phyloP scores from a whole-genome alignment of 2,888 invertebrate species.

The Hartigia nigra region DNA sequence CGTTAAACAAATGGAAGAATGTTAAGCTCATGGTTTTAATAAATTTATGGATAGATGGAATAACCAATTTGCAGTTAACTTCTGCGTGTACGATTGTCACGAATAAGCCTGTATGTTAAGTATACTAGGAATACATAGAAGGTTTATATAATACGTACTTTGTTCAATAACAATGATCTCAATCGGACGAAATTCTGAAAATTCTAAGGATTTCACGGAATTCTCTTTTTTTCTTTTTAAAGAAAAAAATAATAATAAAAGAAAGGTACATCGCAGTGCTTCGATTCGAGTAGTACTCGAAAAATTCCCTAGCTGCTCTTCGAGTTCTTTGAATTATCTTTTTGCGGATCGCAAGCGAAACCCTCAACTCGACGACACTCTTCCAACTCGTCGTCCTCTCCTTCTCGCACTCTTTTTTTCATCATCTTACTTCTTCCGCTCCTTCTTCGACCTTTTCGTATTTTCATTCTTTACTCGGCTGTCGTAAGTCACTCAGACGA shows the following conservation, averaged over 20 bases:
- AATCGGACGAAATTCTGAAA: background rate
- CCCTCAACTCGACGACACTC: background rate
- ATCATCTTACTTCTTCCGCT: background rate
- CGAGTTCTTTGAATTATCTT: background rate
- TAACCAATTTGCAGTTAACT: too few relatives aligned
- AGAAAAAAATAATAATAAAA: background rate
- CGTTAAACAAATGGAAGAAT: too few relatives aligned
- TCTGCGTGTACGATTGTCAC: too few relatives aligned
- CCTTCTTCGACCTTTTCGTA: background rate
- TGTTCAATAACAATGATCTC: background rate
- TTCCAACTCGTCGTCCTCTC: background rate
- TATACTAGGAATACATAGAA: too few relatives aligned
- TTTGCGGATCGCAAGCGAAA: background rate
- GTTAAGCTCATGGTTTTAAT: too few relatives aligned
- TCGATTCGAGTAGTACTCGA: background rate
- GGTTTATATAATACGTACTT: background rate
- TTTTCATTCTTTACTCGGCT: background rate
- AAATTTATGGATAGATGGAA: too few relatives aligned
- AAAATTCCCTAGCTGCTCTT: background rate
- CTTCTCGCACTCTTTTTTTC: background rate
- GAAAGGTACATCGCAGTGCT: background rate
- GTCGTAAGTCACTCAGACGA: background rate
- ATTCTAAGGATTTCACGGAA: background rate
- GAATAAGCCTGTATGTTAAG: too few relatives aligned
- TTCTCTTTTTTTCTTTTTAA: background rate